These are phyloP conservation scores for Daboia siamensis DNA, from an alignment of 2,113 vertebrate genomes.

Conservation along the genomic window DNA sequence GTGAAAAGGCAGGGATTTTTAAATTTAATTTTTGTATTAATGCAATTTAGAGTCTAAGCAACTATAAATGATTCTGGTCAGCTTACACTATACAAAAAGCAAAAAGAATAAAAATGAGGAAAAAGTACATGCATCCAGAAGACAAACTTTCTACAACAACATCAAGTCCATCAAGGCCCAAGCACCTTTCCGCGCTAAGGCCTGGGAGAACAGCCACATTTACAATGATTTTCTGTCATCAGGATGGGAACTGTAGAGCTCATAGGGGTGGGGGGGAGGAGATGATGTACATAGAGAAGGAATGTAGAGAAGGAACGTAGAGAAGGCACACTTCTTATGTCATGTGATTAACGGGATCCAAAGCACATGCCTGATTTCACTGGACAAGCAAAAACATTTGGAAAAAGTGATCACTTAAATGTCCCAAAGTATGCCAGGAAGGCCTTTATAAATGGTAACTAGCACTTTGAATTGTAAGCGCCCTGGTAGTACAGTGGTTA, in stretches of 20 bases:
- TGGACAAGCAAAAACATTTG: neutral
- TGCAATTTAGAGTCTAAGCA: neutral
- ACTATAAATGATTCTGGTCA: neutral
- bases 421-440: neutral
- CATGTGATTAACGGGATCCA: neutral
- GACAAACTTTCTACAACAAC: neutral
- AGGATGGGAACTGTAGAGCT: neutral
- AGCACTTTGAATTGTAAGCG: neutral
- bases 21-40: neutral
- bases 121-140: neutral
- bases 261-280: neutral
- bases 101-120: neutral
- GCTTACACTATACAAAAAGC: neutral
- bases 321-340: neutral
- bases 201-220: neutral
- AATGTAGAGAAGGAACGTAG: neutral
- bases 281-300: neutral
- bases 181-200: neutral
- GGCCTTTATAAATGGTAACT: neutral
- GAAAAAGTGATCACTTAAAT: neutral
- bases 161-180: neutral
- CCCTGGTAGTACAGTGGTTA: neutral
- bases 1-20: neutral
- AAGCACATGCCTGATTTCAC: neutral
- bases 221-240: neutral